Conservation (phyloP, 37 sponge, comb jelly and placozoan species). For the Trichoplax adhaerens region DNA sequence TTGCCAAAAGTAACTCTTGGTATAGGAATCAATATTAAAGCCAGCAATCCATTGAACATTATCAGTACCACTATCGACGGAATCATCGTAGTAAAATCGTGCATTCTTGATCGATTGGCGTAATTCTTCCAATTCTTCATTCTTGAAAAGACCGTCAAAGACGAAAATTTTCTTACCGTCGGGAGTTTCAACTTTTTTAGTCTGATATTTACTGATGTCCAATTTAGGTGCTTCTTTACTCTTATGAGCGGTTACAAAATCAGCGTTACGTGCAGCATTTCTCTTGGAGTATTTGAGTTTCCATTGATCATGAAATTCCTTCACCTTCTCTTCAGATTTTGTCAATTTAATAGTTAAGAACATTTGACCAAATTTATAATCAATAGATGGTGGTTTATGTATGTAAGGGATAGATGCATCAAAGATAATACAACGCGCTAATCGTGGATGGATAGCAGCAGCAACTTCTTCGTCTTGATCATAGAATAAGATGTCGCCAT, state of each 20-base stretch:
- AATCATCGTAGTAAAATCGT: conserved; percentile 25
- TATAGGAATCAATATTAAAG: conserved; percentile 4
- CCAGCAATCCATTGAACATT: conserved; percentile 32
- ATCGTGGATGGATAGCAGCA: not conserved
- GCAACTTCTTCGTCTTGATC: conserved; percentile 2
- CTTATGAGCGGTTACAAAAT: too few relatives aligned
- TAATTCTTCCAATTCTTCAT: too few relatives aligned
- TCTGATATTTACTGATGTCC: too few relatives aligned
- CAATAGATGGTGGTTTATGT: conserved; percentile 1
- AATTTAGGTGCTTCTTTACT: too few relatives aligned
- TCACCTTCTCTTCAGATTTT: too few relatives aligned
- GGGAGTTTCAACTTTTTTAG: too few relatives aligned
- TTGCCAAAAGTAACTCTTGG: conserved; percentile 10
- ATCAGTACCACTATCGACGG: conserved; percentile 16
- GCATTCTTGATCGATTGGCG: too few relatives aligned
- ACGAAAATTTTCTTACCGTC: too few relatives aligned
- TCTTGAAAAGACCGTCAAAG: too few relatives aligned
- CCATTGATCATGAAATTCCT: too few relatives aligned
- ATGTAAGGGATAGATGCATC: conserved; percentile 10
- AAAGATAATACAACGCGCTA: conserved; percentile 1
- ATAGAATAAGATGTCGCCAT: conserved; percentile 22
- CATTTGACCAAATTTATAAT: not conserved
- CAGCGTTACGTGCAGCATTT: too few relatives aligned
- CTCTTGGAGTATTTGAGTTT: too few relatives aligned
- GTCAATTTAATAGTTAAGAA: not conserved